Conservation (phyloP, 1,140 invertebrate genomes). For the Anoplophora glabripennis region DNA sequence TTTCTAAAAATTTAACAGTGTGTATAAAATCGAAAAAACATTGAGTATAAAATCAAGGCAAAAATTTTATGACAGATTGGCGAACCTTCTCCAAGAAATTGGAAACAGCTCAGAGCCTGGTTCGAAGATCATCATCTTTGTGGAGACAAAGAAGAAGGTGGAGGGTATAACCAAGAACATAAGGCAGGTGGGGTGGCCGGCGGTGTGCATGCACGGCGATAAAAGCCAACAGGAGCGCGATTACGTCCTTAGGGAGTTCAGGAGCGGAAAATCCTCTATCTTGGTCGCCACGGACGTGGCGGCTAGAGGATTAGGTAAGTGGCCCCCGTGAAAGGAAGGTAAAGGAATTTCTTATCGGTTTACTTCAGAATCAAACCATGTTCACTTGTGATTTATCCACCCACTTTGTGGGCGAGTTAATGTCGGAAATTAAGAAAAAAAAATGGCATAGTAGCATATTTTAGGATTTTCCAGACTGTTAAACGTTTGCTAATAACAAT, state of each 20-base stretch:
- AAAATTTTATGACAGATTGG: conserved; percentile 58
- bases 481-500: no score
- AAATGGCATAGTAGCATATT: conserved; percentile 30
- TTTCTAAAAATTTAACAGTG: no score
- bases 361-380: conserved; percentile 16
- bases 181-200: conserved; percentile 84
- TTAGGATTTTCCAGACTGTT: conserved; percentile 47
- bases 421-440: neutral
- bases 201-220: conserved; percentile 94
- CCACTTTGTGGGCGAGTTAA: no score
- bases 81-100: conserved; percentile 83
- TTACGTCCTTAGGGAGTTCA: conserved; percentile 93
- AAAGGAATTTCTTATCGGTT: conserved; percentile 10
- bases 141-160: conserved; percentile 95
- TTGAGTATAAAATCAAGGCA: no score
- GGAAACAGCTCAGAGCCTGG: conserved; percentile 78
- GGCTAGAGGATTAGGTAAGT: conserved; percentile 95
- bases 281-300: conserved; percentile 98
- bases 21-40: no score
- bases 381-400: conserved; percentile 19
- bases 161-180: conserved; percentile 90
- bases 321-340: neutral
- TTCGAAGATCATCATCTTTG: conserved; percentile 94
- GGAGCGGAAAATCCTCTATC: conserved; percentile 84
- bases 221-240: conserved; percentile 96